Base-by-base conservation (phyloP, 2,797 vertebrate genomes). In the Cyprinella venusta region DNA sequence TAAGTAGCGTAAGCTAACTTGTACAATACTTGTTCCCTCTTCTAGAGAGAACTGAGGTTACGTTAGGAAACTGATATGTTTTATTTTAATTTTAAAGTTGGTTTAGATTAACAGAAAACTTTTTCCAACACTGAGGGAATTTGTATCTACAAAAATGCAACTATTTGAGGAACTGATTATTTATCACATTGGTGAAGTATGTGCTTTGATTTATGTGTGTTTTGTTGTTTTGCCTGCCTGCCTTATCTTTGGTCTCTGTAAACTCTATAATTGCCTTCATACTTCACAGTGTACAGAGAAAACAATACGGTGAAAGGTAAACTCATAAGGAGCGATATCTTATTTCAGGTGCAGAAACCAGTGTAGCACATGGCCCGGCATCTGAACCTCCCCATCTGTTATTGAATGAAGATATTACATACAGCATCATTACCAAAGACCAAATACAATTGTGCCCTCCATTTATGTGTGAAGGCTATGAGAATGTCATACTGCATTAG, bases 231-330 rank as follows among this genome's bases (percentile, higher is more conserved):
- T 72, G 45, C 52, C 76, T 79, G 36, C 67, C 68, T 79, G 36
- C 67, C 68, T 82, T 82, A 63, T 69, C 45, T 85, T 80, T 81
- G 12, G 70, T 76, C 50, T 50, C 50, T 71, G 45, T 86, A 82
- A 88, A 88, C 81, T 71, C 78, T 79, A 63, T 82, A 76, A 87
- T 84, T 82, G 50, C 81, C 79, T 84, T 61, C 54, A 76, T 80
- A 70, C 68, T 82, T 84, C 79, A 56, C 26, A 52, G 71, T 78
- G 38, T 59, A 63, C 71, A 65, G 74, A 76, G 50, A 71, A 68
- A 38, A 81, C 72, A 69, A 61, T 65, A 69, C n/a, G 19, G 67
- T 33, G 64, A 74, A 79, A 67, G 52, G 64, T 61, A 12, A 61
- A 81, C 80, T 83, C 76, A 79, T 61, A 50, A 76, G 33, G 26